phyloP scores from a whole-genome alignment of 2,113 vertebrate species.

The Periophthalmus modestus region DNA sequence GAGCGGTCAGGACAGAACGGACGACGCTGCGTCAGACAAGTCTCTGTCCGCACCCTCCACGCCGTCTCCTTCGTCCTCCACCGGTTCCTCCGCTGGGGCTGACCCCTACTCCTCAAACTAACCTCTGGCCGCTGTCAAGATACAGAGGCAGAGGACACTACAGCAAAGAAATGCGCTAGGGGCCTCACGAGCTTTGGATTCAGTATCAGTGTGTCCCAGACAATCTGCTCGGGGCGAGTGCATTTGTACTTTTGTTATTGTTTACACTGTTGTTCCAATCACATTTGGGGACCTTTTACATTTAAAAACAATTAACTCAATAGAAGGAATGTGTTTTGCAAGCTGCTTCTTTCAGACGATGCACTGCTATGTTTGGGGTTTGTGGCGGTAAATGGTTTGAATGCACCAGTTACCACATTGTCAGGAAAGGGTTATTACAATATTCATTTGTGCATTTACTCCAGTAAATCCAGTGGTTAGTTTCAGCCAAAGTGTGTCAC shows the following conservation, averaged over 20 bases:
- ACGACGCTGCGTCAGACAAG: slow-evolving; percentile 89
- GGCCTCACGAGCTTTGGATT: no score
- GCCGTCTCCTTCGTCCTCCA: slow-evolving; percentile 87
- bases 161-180: no score
- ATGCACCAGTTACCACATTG: not conserved
- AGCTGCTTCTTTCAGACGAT: not conserved
- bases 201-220: not conserved
- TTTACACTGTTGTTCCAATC: not conserved
- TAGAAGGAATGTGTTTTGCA: not conserved
- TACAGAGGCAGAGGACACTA: no score
- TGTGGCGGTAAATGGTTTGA: not conserved
- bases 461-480: not conserved
- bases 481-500: slow-evolving; percentile 2
- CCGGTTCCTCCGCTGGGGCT: slow-evolving; percentile 75
- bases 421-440: not conserved
- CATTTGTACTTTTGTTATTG: not conserved
- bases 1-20: slow-evolving; percentile 84
- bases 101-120: slow-evolving; percentile 85
- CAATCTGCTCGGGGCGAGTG: no score
- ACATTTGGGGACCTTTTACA: not conserved
- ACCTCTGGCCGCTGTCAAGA: slow-evolving; percentile 41
- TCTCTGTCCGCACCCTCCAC: slow-evolving; percentile 87
- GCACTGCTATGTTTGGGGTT: not conserved
- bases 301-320: not conserved
- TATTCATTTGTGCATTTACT: not conserved